Conservation (phyloP, 2,888 invertebrate genomes). For the Cyclophora albipunctata region DNA sequence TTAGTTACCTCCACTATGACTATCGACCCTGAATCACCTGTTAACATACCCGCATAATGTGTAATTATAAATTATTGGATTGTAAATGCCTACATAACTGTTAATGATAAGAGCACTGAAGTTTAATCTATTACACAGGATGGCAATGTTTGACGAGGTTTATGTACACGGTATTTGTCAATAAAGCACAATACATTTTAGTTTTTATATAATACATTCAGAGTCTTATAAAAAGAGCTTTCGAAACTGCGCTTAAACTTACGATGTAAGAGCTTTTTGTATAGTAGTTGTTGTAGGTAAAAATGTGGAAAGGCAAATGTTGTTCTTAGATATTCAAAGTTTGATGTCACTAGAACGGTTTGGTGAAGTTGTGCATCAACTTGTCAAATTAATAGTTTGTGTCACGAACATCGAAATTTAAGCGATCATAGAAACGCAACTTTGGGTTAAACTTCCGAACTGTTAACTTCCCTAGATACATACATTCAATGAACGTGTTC, state of each 20-base stretch:
- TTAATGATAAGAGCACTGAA: slow-evolving; percentile 16
- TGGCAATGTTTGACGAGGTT: slow-evolving; percentile 14
- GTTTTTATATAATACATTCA: slow-evolving; percentile 13
- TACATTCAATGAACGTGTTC: too few species aligned
- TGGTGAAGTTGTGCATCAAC: slow-evolving; percentile 20
- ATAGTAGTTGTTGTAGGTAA: slow-evolving; percentile 57
- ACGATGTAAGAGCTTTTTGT: slow-evolving; percentile 65
- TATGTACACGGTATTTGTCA: slow-evolving; percentile 4
- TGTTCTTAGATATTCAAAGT: slow-evolving; percentile 30
- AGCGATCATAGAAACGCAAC: neutral
- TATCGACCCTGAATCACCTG: slow-evolving; percentile 18
- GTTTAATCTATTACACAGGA: slow-evolving; percentile 6
- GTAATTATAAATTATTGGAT: slow-evolving; percentile 7
- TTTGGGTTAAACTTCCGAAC: too few species aligned
- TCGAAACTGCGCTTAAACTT: slow-evolving; percentile 57
- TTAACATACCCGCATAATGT: slow-evolving; percentile 13
- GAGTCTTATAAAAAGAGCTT: slow-evolving; percentile 47
- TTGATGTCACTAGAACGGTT: slow-evolving; percentile 14
- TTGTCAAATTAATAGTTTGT: slow-evolving; percentile 17
- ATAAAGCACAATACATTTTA: slow-evolving; percentile 28
- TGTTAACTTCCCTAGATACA: too few species aligned
- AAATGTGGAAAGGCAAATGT: slow-evolving; percentile 33
- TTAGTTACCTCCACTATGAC: slow-evolving; percentile 18
- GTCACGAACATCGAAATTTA: slow-evolving; percentile 4
- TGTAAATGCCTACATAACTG: slow-evolving; percentile 5